Evolutionary conservation across 2,797 vertebrate species (phyloP), one percentile per base, ranked within the genome.

Genomic region (Petrocephalus schoutedeni): DNA sequence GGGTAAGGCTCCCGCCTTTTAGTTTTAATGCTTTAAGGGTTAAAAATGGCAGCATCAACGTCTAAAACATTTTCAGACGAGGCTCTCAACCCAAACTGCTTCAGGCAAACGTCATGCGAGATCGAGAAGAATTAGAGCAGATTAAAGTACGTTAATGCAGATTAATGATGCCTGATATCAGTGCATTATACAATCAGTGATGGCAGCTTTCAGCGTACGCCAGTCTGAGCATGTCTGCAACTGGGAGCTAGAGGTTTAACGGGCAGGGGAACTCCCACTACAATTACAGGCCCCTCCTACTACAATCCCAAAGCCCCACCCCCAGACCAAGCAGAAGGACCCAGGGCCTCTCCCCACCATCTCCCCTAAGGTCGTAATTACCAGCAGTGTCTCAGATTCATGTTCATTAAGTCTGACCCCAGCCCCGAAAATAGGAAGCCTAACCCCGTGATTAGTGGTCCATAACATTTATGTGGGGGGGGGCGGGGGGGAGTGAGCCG

Each of bases 341-440:
- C 3, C 71, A 21, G n/a, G 56, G 67, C 21, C 82, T 49, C 67
- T 74, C 67, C 5, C 32, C 64, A 61, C 19, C 57, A 57, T 19
- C 14, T 5, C n/a, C 21, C 21, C 64, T 23, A 74, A 36, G 32
- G 32, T 91, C 92, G 88, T 92, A 91, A 92, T 92, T 91, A 91
- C 86, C 87, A 89, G 91, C 92, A 87, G 88, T 91, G 90, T 91
- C 92, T 91, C 90, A 91, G 93, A 94, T 92, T 93, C 36, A 41
- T 41, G 92, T 93, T 95, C 94, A 94, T 94, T 94, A 94, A 93
- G 91, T 93, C 92, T 89, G 89, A 92, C 92, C 92, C 87, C 86
- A 45, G 89, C 88, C 91, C 32, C 93, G 91, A 87, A 93, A 93
- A 94, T 91, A 93, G 91, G 87, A 88, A 88, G 86, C 45, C 23